phyloP scores from a whole-genome alignment of 1,140 invertebrate species.

The Magallana ariakensis region DNA sequence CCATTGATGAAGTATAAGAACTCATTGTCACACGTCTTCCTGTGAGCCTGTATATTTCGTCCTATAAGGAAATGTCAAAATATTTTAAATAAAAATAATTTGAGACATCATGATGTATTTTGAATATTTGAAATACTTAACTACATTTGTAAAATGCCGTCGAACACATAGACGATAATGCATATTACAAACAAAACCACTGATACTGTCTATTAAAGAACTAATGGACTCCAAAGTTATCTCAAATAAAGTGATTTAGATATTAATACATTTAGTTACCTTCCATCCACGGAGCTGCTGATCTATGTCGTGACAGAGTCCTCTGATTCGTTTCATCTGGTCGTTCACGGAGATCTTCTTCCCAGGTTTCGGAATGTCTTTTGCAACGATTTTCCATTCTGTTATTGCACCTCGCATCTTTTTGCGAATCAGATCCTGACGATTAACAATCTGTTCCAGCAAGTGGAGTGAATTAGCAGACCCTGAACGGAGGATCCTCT shows the following conservation, averaged over 20 bases:
- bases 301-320: neutral
- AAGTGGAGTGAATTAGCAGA: neutral
- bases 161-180: too few relatives aligned
- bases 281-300: neutral
- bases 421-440: neutral
- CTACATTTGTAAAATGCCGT: too few relatives aligned
- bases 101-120: neutral
- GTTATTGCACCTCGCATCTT: neutral
- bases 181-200: too few relatives aligned
- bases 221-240: too few relatives aligned
- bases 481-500: neutral
- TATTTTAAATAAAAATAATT: neutral
- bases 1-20: neutral
- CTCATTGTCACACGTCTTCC: neutral
- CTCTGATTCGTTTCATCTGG: neutral
- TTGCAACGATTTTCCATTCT: neutral
- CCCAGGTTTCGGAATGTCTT: constrained; percentile 20
- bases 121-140: neutral
- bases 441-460: neutral
- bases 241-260: too few relatives aligned
- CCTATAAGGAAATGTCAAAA: neutral
- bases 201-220: too few relatives aligned
- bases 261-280: neutral
- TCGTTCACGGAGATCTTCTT: neutral
- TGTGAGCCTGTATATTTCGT: neutral